Evolutionary conservation across 2,888 invertebrate genomes (phyloP).

Genomic region (Encarsia formosa): DNA sequence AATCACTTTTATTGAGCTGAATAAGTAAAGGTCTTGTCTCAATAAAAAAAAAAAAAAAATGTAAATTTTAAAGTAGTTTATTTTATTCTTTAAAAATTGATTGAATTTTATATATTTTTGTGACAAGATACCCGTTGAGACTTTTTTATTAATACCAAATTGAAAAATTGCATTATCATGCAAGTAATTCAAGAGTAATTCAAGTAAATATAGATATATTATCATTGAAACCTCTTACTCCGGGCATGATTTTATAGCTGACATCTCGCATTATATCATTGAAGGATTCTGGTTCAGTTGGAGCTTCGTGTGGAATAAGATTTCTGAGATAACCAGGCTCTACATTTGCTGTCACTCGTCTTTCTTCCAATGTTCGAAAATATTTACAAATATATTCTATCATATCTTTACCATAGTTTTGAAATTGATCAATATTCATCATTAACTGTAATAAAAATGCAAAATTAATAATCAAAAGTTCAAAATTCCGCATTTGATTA

Average conservation of each 20-base stretch:
- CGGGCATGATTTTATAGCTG: conserved; percentile 88
- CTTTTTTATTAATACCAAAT: no score
- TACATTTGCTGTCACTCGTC: conserved; percentile 83
- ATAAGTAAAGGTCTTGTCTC: no score
- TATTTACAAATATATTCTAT: conserved; percentile 83
- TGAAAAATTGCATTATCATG: no score
- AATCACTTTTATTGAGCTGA: no score
- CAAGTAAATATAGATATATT: background rate
- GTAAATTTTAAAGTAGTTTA: no score
- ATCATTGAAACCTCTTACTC: conserved; percentile 60
- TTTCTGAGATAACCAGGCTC: conserved; percentile 86
- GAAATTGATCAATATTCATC: conserved; percentile 89
- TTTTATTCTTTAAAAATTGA: no score
- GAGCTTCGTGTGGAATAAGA: conserved; percentile 76
- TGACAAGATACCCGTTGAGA: no score
- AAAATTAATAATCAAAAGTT: no score
- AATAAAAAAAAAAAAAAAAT: no score
- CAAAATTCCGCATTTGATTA: no score
- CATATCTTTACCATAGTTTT: conserved; percentile 86
- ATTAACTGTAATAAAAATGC: conserved; percentile 31
- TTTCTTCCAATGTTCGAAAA: conserved; percentile 68
- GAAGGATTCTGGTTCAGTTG: conserved; percentile 80
- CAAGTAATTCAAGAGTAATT: no score
- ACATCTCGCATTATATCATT: conserved; percentile 85
- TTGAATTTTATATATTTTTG: no score